Evolutionary conservation across 2,888 invertebrate genomes (phyloP).

Genomic region (Eretmocerus hayati): DNA sequence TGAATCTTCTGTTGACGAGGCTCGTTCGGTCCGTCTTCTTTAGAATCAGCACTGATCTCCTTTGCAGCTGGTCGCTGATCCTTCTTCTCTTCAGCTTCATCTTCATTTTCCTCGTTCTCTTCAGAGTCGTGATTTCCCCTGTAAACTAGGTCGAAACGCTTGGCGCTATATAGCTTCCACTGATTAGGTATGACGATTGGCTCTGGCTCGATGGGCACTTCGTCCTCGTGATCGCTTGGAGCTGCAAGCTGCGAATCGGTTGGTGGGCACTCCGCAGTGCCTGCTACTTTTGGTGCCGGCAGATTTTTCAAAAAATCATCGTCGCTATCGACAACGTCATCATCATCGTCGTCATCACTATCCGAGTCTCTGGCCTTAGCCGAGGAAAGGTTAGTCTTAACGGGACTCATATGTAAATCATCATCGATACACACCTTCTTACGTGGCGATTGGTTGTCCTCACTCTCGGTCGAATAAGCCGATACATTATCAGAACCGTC

Average conservation of each 20-base stretch:
- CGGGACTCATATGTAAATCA: constrained; percentile 1
- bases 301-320: constrained; percentile 32
- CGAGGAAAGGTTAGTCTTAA: not conserved
- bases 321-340: constrained; percentile 18
- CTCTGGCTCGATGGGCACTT: not conserved
- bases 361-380: not conserved
- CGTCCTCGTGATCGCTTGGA: constrained; percentile 11
- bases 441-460: not conserved
- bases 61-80: not conserved
- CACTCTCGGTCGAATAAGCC: constrained; percentile 5
- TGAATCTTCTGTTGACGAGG: not conserved
- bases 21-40: not conserved
- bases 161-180: constrained; percentile 9
- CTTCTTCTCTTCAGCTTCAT: not conserved
- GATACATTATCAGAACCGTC: constrained; percentile 8
- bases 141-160: constrained; percentile 12
- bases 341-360: not conserved
- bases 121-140: not conserved
- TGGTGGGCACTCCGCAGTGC: constrained; percentile 23
- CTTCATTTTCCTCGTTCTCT: not conserved
- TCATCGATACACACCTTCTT: constrained; percentile 12
- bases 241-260: constrained; percentile 18
- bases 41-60: not conserved
- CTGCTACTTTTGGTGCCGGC: constrained; percentile 34
- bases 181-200: constrained; percentile 1